phyloP scores from a whole-genome alignment of 2,797 vertebrate species.

The Acipenser oxyrinchus region DNA sequence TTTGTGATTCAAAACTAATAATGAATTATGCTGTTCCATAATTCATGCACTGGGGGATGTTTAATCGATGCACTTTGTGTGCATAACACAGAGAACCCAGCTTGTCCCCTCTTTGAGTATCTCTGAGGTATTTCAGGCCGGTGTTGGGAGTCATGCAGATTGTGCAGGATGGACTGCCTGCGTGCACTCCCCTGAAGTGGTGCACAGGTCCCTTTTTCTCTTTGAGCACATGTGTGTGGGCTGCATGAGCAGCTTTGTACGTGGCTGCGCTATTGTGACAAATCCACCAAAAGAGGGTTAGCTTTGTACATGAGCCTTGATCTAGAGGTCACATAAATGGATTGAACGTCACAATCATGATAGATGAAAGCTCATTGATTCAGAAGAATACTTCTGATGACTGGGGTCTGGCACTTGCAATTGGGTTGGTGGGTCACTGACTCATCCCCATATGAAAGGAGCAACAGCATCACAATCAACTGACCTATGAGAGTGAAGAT shows the following conservation, averaged over 20 bases:
- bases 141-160: too few species aligned
- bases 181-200: background rate
- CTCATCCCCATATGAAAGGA: slow-evolving; percentile 31
- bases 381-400: slow-evolving; percentile 23
- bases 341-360: slow-evolving; percentile 21
- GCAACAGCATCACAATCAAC: slow-evolving; percentile 19
- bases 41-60: background rate
- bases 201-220: slow-evolving; percentile 4
- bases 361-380: slow-evolving; percentile 27
- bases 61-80: too few species aligned
- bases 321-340: slow-evolving; percentile 25
- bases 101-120: too few species aligned
- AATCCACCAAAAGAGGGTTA: slow-evolving; percentile 19
- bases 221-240: background rate
- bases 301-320: slow-evolving; percentile 32
- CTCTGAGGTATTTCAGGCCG: too few species aligned
- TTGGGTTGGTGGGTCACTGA: slow-evolving; percentile 34
- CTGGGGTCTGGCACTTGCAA: slow-evolving; percentile 23
- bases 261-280: slow-evolving; percentile 13
- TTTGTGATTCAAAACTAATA: slow-evolving; percentile 1
- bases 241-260: slow-evolving; percentile 16
- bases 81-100: too few species aligned
- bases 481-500: slow-evolving; percentile 6
- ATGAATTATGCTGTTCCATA: background rate
- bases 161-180: background rate